Conservation (phyloP, 2,113 vertebrate species). For the Cacatua alba region DNA sequence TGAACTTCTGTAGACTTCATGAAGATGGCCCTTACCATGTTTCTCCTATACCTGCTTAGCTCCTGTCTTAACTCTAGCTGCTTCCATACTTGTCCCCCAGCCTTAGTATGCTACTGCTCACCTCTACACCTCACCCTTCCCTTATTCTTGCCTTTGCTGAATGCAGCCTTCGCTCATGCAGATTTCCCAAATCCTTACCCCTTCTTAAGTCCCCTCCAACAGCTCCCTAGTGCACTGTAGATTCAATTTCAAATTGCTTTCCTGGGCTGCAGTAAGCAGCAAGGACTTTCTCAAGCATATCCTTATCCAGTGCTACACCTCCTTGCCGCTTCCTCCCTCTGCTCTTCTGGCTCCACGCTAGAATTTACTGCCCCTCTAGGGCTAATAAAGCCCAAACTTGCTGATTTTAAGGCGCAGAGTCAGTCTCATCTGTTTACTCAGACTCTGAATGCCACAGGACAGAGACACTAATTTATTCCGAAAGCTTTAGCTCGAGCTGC, state of each 20-base stretch:
- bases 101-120: neutral
- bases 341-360: neutral
- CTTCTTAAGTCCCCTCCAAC: neutral
- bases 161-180: neutral
- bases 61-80: neutral
- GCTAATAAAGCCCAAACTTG: conserved; percentile 41
- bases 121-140: neutral
- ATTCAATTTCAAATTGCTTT: conserved; percentile 12
- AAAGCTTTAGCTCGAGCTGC: neutral
- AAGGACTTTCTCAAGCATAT: neutral
- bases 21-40: neutral
- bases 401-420: conserved; percentile 30
- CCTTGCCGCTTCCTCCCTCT: neutral
- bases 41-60: rapidly evolving
- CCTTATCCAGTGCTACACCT: neutral
- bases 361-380: conserved; percentile 34
- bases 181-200: neutral
- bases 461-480: neutral
- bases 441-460: neutral
- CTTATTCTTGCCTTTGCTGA: neutral
- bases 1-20: neutral
- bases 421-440: conserved; percentile 52
- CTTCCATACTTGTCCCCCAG: neutral
- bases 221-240: neutral
- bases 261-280: neutral